These are phyloP conservation scores for Trachelus troglodyta DNA, from an alignment of 2,888 invertebrate species.

Conservation along the genomic window DNA sequence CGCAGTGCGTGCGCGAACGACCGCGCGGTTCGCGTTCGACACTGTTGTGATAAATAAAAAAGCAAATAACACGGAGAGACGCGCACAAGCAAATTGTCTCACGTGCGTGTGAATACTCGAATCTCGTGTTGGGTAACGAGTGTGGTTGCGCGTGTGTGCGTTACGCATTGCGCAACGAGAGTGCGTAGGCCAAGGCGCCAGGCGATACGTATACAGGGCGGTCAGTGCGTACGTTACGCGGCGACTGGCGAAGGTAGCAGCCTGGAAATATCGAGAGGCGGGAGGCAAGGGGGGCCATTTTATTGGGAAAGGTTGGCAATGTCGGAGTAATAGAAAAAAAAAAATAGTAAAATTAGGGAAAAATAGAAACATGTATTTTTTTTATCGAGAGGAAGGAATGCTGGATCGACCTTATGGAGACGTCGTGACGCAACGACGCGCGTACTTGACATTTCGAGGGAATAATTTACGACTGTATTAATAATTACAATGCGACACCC, in stretches of 20 bases:
- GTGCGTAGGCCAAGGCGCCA: slow-evolving; percentile 44
- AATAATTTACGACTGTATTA: background rate
- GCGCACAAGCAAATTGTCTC: background rate
- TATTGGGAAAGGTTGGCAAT: too few species aligned
- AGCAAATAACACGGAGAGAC: background rate
- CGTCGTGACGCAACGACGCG: slow-evolving; percentile 5
- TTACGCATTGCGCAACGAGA: slow-evolving; percentile 36
- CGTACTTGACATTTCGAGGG: slow-evolving; percentile 2
- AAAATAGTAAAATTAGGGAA: too few species aligned
- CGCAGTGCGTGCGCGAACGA: too few species aligned
- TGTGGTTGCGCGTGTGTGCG: slow-evolving; percentile 2
- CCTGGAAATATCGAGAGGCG: too few species aligned
- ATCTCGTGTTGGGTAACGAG: slow-evolving; percentile 28
- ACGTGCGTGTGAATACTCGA: slow-evolving; percentile 3
- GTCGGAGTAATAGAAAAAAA: too few species aligned
- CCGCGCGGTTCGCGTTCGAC: too few species aligned
- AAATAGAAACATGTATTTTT: background rate
- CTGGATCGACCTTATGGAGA: background rate
- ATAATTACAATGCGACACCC: background rate
- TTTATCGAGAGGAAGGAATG: background rate
- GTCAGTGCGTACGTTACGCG: background rate
- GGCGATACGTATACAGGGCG: slow-evolving; percentile 24
- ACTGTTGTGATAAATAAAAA: too few species aligned
- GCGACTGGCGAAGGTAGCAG: too few species aligned
- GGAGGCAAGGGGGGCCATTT: too few species aligned